phyloP scores from a whole-genome alignment of 1,140 invertebrate species.

The Nomia melanderi region DNA sequence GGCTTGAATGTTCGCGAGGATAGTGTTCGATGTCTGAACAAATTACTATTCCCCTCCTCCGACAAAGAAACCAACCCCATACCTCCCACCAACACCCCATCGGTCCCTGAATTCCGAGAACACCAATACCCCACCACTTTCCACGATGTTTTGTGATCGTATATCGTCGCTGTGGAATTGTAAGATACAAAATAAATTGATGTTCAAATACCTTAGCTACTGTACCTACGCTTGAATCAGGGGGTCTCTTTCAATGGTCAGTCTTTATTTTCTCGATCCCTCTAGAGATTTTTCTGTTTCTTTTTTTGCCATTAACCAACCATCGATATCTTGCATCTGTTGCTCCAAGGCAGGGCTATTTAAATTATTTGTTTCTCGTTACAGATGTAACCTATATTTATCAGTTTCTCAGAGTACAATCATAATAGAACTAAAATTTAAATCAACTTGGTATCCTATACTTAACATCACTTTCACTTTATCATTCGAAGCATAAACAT shows the following conservation, averaged over 20 bases:
- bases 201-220: slow-evolving; percentile 53
- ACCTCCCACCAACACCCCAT: background rate
- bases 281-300: background rate
- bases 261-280: background rate
- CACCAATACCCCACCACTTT: slow-evolving; percentile 1
- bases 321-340: background rate
- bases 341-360: background rate
- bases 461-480: too few species aligned
- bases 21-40: slow-evolving; percentile 40
- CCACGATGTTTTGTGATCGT: slow-evolving; percentile 58
- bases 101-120: too few species aligned
- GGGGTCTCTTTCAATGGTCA: background rate
- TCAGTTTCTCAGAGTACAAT: too few species aligned
- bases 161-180: slow-evolving; percentile 60
- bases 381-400: too few species aligned
- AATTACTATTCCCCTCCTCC: background rate
- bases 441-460: too few species aligned
- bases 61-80: too few species aligned
- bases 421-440: too few species aligned
- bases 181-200: slow-evolving; percentile 66
- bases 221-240: slow-evolving; percentile 33
- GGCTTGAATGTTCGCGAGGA: slow-evolving; percentile 27
- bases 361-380: too few species aligned
- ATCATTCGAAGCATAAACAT: too few species aligned
- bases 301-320: background rate